These are phyloP conservation scores for Drepanosiphum platanoidis DNA, from an alignment of 2,888 invertebrate genomes.

Conservation along the genomic window DNA sequence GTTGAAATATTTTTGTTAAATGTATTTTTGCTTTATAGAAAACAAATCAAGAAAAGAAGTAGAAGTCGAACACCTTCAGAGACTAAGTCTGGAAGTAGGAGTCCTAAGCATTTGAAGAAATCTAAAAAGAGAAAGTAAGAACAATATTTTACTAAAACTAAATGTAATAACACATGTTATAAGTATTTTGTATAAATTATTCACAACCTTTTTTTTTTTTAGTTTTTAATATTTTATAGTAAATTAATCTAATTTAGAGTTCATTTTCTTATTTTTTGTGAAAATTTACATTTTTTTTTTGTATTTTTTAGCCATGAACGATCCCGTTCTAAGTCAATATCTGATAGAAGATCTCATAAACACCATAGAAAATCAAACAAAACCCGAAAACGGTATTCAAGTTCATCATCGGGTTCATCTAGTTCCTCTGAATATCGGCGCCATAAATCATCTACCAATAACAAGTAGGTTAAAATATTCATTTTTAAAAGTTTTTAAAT, in stretches of 20 bases:
- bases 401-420: slow-evolving; percentile 53
- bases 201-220: neutral
- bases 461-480: slow-evolving; percentile 43
- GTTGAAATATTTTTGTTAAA: neutral
- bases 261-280: neutral
- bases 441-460: slow-evolving; percentile 58
- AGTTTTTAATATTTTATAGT: neutral
- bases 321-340: slow-evolving; percentile 66
- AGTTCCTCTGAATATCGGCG: slow-evolving; percentile 59
- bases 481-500: neutral
- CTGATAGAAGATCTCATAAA: slow-evolving; percentile 62
- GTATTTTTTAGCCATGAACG: slow-evolving; percentile 55
- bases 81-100: slow-evolving; percentile 67
- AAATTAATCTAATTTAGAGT: too few relatives aligned
- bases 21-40: slow-evolving; percentile 32
- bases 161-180: too few relatives aligned
- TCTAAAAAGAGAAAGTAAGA: slow-evolving; percentile 66
- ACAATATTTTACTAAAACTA: neutral
- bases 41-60: slow-evolving; percentile 66
- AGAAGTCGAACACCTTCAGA: slow-evolving; percentile 68
- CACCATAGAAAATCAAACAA: slow-evolving; percentile 56
- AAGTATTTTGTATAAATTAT: neutral
- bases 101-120: slow-evolving; percentile 66
- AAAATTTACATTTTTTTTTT: slow-evolving; percentile 12
- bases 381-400: slow-evolving; percentile 49